phyloP scores from a whole-genome alignment of 2,888 invertebrate genomes.

The Fragum whitleyi region DNA sequence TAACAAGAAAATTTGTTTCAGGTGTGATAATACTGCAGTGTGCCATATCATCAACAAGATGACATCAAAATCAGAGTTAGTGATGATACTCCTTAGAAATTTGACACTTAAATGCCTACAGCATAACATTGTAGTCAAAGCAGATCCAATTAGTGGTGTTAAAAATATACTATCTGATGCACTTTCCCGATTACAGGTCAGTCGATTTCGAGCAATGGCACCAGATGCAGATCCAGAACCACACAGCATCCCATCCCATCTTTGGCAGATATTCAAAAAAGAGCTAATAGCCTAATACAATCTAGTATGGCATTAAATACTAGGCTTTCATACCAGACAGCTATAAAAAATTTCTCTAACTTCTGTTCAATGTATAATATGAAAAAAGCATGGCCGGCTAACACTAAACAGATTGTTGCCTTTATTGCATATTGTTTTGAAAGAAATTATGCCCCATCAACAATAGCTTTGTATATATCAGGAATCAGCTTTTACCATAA shows the following conservation, averaged over 20 bases:
- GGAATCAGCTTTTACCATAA: conserved; percentile 46
- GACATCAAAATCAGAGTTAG: conserved; percentile 35
- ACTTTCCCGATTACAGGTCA: conserved; percentile 24
- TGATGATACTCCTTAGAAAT: conserved; percentile 31
- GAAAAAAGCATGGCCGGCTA: conserved; percentile 20
- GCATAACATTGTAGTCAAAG: conserved; percentile 30
- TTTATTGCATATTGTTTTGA: conserved; percentile 48
- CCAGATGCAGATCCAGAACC: conserved; percentile 29
- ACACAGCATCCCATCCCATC: not conserved
- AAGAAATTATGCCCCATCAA: conserved; percentile 38
- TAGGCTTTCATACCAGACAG: conserved; percentile 16
- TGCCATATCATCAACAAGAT: conserved; percentile 37
- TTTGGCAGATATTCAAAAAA: conserved; percentile 20
- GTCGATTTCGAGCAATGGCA: conserved; percentile 13
- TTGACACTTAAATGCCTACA: conserved; percentile 29
- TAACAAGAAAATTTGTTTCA: conserved; percentile 36
- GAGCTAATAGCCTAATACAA: conserved; percentile 16
- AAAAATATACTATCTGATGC: conserved; percentile 16
- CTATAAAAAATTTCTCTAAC: not conserved
- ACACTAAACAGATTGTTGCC: conserved; percentile 7
- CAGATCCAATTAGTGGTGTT: conserved; percentile 25
- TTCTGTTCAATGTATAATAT: too few relatives aligned
- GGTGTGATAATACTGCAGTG: conserved; percentile 36
- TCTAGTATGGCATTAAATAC: conserved; percentile 26
- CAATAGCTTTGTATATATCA: conserved; percentile 33